Conservation (phyloP, 2,113 vertebrate genomes). For the Ammodytes marinus region DNA sequence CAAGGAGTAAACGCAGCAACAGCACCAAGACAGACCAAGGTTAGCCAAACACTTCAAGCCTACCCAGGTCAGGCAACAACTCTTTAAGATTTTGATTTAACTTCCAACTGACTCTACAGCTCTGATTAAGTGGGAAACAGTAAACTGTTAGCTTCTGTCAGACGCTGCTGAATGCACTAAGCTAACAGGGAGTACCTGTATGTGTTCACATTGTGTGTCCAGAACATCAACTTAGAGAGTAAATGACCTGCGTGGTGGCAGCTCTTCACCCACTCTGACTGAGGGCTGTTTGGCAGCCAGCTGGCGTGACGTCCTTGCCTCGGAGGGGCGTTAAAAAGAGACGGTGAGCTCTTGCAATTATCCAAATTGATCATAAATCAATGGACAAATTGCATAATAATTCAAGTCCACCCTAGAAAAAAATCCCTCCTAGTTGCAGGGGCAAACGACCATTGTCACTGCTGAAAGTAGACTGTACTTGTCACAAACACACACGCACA, state of each 20-base stretch:
- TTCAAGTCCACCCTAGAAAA: background rate
- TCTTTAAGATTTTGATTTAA: constrained; percentile 46
- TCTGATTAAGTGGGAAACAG: constrained; percentile 58
- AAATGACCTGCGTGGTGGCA: constrained; percentile 70
- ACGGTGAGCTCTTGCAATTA: constrained; percentile 59
- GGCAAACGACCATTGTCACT: constrained; percentile 30
- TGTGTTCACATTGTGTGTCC: constrained; percentile 40
- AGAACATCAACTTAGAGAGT: constrained; percentile 62
- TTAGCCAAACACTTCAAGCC: constrained; percentile 42
- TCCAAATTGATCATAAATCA: constrained; percentile 61
- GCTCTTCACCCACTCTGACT: constrained; percentile 57
- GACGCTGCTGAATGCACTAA: constrained; percentile 26
- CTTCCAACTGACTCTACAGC: constrained; percentile 44
- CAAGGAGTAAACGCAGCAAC: constrained; percentile 12
- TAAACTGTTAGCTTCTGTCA: constrained; percentile 47
- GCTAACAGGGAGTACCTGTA: constrained; percentile 25
- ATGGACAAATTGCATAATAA: constrained; percentile 46
- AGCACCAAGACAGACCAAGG: constrained; percentile 33
- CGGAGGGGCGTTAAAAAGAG: constrained; percentile 31
- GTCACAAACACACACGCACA: constrained; percentile 49
- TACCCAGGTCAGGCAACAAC: constrained; percentile 30
- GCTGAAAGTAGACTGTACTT: constrained; percentile 44
- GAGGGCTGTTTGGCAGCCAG: constrained; percentile 65
- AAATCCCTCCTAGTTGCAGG: constrained; percentile 26
- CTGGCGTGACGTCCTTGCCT: constrained; percentile 58